Conservation (phyloP, 2,888 invertebrate species). For the Ochlodes sylvanus region DNA sequence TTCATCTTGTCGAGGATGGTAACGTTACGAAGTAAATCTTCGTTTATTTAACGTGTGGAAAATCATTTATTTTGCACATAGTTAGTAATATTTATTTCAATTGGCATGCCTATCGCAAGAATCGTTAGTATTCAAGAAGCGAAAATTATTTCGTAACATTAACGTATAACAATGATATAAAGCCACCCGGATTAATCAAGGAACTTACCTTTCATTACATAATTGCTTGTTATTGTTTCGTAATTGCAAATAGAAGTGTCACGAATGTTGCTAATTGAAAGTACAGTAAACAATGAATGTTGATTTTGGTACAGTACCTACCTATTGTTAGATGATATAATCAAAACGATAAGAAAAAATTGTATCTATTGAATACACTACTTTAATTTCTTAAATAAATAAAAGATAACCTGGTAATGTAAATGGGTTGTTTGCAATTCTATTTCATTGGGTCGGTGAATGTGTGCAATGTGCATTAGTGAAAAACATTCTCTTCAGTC, state of each 20-base stretch:
- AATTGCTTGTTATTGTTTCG: conserved; percentile 26
- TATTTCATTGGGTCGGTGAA: no score
- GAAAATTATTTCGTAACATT: conserved; percentile 21
- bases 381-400: no score
- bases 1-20: background rate
- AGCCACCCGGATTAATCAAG: conserved; percentile 22
- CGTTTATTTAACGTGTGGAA: background rate
- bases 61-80: background rate
- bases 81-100: conserved; percentile 1
- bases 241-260: conserved; percentile 18
- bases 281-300: background rate
- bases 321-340: no score
- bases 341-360: no score
- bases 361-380: no score
- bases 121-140: conserved; percentile 24
- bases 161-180: conserved; percentile 13
- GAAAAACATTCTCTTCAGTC: no score
- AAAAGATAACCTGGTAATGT: no score
- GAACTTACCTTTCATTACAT: conserved; percentile 24
- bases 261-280: background rate
- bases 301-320: background rate
- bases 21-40: background rate
- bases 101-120: conserved; percentile 17
- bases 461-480: no score
- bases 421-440: no score